Evolutionary conservation across 2,113 vertebrate species (phyloP).

Genomic region (Monopterus albus): DNA sequence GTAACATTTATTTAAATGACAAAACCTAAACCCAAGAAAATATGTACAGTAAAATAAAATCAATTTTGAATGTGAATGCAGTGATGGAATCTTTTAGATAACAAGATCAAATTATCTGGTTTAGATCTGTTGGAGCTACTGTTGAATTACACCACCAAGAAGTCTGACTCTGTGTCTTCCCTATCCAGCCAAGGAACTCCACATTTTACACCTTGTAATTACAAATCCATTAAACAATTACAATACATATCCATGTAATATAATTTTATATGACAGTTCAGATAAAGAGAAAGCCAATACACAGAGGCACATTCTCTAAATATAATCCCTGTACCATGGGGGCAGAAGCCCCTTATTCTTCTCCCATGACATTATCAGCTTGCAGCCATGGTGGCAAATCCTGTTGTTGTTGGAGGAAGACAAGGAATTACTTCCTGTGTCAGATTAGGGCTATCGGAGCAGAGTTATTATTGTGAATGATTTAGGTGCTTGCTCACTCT

Average conservation of each 20-base stretch:
- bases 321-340: slow-evolving; percentile 63
- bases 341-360: slow-evolving; percentile 69
- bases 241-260: slow-evolving; percentile 37
- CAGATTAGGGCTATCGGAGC: slow-evolving; percentile 75
- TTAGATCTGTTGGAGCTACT: background rate
- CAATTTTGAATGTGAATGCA: background rate
- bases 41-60: background rate
- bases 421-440: slow-evolving; percentile 77
- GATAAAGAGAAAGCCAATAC: slow-evolving; percentile 53
- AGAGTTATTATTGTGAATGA: slow-evolving; percentile 67
- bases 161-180: background rate
- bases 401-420: slow-evolving; percentile 67
- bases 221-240: slow-evolving; percentile 65
- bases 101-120: background rate
- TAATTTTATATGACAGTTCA: slow-evolving; percentile 59
- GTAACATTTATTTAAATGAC: background rate
- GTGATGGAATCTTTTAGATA: background rate
- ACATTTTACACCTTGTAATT: slow-evolving; percentile 50
- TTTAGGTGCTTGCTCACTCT: slow-evolving; percentile 13
- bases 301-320: slow-evolving; percentile 52
- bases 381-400: slow-evolving; percentile 71
- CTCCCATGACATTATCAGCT: slow-evolving; percentile 69
- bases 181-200: background rate
- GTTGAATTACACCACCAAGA: slow-evolving; percentile 2
- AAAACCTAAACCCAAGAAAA: background rate